These are phyloP conservation scores for Cheirogaleus major DNA, from an alignment of 2,797 vertebrate species.

Conservation along the genomic window DNA sequence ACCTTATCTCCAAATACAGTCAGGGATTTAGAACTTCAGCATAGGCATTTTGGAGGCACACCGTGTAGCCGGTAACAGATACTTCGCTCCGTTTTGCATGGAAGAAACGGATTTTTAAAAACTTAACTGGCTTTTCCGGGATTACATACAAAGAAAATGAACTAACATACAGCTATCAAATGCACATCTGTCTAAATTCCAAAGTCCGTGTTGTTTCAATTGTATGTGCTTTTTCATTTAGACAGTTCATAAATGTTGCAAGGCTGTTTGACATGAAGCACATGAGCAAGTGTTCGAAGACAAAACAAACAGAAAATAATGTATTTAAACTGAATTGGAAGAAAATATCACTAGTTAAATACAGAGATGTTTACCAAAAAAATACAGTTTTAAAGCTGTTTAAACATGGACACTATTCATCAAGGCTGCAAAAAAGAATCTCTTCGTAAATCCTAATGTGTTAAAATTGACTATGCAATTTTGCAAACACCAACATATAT, in stretches of 20 bases:
- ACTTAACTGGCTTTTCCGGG: background rate
- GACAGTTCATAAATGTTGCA: background rate
- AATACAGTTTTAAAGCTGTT: background rate
- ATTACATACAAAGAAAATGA: background rate
- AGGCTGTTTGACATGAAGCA: background rate
- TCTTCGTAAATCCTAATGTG: background rate
- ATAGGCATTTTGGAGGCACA: too few relatives aligned
- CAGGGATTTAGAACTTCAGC: background rate
- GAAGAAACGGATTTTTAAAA: background rate
- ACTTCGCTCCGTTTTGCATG: background rate
- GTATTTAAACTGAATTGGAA: background rate
- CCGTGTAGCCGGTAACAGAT: fast-evolving
- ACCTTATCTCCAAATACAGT: background rate
- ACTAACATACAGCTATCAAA: background rate
- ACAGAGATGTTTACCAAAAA: background rate
- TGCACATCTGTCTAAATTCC: too few relatives aligned
- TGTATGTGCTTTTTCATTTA: background rate
- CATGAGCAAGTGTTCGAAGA: background rate
- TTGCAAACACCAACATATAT: background rate
- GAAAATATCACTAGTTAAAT: background rate
- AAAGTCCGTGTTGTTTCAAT: background rate
- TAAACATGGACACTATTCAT: background rate
- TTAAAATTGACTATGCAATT: background rate
- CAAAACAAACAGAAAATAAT: background rate
- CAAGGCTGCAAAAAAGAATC: background rate